Conservation (phyloP, 2,113 vertebrate species). For the Glaucidium brasilianum region DNA sequence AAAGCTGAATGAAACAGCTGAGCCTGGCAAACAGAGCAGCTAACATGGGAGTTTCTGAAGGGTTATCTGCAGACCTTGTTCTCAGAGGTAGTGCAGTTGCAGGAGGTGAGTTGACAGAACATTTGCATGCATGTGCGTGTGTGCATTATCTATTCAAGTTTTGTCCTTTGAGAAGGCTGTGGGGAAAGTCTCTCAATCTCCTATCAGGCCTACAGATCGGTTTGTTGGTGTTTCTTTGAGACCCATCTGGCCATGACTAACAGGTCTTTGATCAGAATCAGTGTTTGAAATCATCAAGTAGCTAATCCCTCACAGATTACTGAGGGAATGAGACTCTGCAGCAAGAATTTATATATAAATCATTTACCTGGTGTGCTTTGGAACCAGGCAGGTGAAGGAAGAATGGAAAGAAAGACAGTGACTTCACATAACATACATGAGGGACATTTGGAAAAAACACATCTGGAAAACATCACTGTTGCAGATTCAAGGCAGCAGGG, state of each 20-base stretch:
- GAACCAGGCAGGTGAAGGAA: not conserved
- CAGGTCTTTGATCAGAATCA: constrained; percentile 43
- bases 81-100: not conserved
- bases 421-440: not conserved
- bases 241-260: constrained; percentile 15
- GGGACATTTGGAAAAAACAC: not conserved
- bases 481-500: not conserved
- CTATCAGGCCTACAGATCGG: not conserved
- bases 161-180: not conserved
- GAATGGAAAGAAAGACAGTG: not conserved
- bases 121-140: not conserved
- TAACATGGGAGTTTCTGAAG: constrained; percentile 22
- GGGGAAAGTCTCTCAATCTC: not conserved
- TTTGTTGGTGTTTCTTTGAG: not conserved
- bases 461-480: not conserved
- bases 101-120: not conserved
- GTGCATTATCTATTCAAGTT: not conserved
- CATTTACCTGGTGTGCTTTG: not conserved
- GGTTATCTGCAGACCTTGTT: not conserved
- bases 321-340: not conserved
- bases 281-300: constrained; percentile 38
- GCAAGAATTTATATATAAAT: not conserved
- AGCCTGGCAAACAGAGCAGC: constrained; percentile 30
- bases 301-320: constrained; percentile 41
- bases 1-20: constrained; percentile 49